phyloP scores from a whole-genome alignment of 2,888 invertebrate genomes.

The Marronus borbonicus region DNA sequence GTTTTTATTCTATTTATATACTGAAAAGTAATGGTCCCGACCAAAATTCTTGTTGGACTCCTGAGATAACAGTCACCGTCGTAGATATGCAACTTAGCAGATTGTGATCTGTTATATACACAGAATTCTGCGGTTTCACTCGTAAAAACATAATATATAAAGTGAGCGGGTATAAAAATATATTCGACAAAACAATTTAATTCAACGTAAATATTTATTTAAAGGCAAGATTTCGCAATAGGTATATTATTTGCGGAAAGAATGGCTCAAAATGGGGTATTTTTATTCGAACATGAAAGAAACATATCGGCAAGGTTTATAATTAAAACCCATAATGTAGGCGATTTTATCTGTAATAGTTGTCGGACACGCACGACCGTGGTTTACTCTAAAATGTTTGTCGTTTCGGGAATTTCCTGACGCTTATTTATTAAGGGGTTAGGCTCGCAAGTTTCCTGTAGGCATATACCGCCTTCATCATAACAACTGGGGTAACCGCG shows the following conservation, averaged over 20 bases:
- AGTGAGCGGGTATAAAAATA: too few relatives aligned
- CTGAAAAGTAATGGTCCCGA: too few relatives aligned
- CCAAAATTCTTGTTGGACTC: too few relatives aligned
- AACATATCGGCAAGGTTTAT: conserved; percentile 40
- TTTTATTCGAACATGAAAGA: conserved; percentile 29
- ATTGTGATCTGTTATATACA: too few relatives aligned
- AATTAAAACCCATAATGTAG: conserved; percentile 44
- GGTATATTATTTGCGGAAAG: neutral
- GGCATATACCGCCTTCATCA: neutral
- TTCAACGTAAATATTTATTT: too few relatives aligned
- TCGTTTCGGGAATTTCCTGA: conserved; percentile 35
- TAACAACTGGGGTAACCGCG: too few relatives aligned
- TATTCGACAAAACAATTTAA: too few relatives aligned
- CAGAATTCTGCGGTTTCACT: too few relatives aligned
- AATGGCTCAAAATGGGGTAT: conserved; percentile 13
- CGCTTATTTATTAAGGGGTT: conserved; percentile 35
- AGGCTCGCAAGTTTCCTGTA: conserved; percentile 3
- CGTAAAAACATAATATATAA: too few relatives aligned
- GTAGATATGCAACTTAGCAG: too few relatives aligned
- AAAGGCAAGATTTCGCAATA: neutral
- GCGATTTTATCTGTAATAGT: conserved; percentile 34
- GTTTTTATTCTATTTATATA: too few relatives aligned
- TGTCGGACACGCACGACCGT: conserved; percentile 27
- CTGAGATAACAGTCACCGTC: too few relatives aligned
- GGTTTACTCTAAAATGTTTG: conserved; percentile 21